Evolutionary conservation across 2,113 vertebrate species (phyloP).

Genomic region (Fulica atra): DNA sequence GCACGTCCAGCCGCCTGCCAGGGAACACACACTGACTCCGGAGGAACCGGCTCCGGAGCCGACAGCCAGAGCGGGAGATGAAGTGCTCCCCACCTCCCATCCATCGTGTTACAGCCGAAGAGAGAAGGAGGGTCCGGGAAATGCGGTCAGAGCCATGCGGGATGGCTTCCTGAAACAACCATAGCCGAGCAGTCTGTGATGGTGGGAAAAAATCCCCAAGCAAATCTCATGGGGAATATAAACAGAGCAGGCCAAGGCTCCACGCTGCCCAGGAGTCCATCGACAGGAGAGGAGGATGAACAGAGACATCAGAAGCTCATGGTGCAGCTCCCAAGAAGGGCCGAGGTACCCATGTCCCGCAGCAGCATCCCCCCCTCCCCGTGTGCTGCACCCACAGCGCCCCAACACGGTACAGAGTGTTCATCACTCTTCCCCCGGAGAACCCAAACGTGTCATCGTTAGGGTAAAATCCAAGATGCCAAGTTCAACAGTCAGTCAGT

Average conservation of each 20-base stretch:
- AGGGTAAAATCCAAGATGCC: not conserved
- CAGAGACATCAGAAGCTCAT: not conserved
- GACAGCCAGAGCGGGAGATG: no score
- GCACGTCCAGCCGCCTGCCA: accelerated
- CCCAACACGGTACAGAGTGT: not conserved
- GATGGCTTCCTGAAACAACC: not conserved
- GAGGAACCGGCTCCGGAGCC: not conserved
- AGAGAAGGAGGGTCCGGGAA: not conserved
- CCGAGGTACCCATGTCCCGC: not conserved
- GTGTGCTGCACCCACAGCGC: not conserved
- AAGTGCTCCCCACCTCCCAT: not conserved
- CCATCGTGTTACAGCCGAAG: accelerated
- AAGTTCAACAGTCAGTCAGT: not conserved
- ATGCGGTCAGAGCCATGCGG: not conserved
- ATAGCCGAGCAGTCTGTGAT: not conserved
- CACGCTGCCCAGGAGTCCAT: not conserved
- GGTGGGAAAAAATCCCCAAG: not conserved
- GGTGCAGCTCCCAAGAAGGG: not conserved
- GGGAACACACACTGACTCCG: not conserved
- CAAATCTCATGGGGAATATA: not conserved
- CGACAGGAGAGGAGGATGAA: not conserved
- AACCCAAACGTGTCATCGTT: not conserved
- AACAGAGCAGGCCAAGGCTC: not conserved
- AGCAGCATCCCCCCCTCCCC: accelerated
- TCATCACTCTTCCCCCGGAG: not conserved